phyloP scores from a whole-genome alignment of 1,140 invertebrate genomes.

The Meloidogyne hapla region DNA sequence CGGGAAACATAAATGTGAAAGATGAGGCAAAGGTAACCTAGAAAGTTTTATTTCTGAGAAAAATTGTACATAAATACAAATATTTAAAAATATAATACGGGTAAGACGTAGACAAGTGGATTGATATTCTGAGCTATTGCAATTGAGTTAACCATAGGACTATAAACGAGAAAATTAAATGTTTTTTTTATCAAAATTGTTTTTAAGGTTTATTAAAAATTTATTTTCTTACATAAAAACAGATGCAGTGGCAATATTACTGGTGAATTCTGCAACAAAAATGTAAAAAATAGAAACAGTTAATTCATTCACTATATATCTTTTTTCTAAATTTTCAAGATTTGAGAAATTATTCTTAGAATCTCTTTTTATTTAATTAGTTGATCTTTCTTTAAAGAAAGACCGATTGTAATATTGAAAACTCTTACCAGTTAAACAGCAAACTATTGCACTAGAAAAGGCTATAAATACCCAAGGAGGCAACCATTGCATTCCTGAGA shows the following conservation, averaged over 20 bases:
- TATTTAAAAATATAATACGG: conserved; percentile 65
- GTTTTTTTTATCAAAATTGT: no score
- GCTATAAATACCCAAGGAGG: conserved; percentile 45
- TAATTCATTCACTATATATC: background rate
- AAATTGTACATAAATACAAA: background rate
- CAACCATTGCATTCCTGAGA: conserved; percentile 27
- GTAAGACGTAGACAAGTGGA: conserved; percentile 83
- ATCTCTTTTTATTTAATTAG: no score
- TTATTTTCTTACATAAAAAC: conserved; percentile 49
- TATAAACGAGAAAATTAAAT: background rate
- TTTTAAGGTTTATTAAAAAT: no score
- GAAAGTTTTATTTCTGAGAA: no score
- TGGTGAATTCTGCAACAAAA: background rate
- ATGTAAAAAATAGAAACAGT: background rate
- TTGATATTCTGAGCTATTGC: conserved; percentile 67
- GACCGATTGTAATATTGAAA: no score
- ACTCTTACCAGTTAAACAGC: background rate
- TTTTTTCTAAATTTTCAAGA: background rate
- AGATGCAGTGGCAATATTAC: conserved; percentile 56
- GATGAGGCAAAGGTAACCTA: conserved; percentile 74
- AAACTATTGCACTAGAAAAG: conserved; percentile 16
- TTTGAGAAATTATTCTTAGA: no score
- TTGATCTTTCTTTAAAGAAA: no score
- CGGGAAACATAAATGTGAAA: conserved; percentile 76
- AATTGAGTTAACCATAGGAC: conserved; percentile 45